Conservation (phyloP, 1,140 invertebrate species). For the Ostrea denselamellosa region DNA sequence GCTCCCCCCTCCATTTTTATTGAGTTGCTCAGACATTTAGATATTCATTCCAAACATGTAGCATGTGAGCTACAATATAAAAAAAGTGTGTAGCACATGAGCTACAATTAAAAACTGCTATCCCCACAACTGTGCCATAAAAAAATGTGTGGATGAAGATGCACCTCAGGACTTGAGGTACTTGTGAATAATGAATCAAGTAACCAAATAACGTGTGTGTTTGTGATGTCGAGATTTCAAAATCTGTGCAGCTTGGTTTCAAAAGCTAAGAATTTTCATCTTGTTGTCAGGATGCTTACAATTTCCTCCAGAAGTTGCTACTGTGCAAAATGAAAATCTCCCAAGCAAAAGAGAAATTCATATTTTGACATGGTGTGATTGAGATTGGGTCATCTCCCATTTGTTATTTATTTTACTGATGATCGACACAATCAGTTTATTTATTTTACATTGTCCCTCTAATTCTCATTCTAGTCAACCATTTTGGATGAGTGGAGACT, state of each 20-base stretch:
- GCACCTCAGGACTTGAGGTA: neutral
- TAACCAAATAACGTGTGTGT: neutral
- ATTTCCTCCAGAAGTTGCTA: no score
- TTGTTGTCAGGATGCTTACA: neutral
- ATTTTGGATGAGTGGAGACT: neutral
- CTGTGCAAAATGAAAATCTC: neutral
- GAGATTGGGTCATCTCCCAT: neutral
- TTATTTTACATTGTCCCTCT: neutral
- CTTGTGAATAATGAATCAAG: neutral
- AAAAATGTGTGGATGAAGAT: neutral
- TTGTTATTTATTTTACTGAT: constrained; percentile 15
- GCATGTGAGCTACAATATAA: no score
- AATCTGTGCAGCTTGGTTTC: neutral
- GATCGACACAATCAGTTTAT: constrained; percentile 13
- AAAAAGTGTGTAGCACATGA: neutral
- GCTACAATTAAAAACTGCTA: constrained; percentile 1
- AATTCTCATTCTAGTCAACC: constrained; percentile 7
- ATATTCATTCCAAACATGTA: constrained; percentile 30
- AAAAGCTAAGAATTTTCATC: neutral
- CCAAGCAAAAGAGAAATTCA: neutral
- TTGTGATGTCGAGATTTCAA: neutral
- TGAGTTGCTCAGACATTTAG: constrained; percentile 37
- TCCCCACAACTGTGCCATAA: neutral
- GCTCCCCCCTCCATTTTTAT: neutral
- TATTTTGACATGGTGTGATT: neutral